Conservation (phyloP, 2,797 vertebrate species). For the Sphenodon punctatus region DNA sequence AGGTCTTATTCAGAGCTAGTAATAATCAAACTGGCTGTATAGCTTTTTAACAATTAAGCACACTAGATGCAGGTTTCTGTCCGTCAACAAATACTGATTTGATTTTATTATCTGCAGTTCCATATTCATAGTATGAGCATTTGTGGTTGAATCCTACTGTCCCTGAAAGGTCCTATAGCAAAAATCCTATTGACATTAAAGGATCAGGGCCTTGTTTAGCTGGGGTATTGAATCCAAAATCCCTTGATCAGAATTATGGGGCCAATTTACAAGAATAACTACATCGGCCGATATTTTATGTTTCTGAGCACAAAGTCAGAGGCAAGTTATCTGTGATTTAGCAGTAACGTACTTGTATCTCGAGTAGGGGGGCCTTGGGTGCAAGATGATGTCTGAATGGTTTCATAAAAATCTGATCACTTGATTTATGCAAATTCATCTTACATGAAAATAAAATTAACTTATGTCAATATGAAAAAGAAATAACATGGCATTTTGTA, state of each 20-base stretch:
- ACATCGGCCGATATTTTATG: neutral
- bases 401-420: too few relatives aligned
- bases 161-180: too few relatives aligned
- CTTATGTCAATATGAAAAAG: neutral
- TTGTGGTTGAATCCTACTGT: too few relatives aligned
- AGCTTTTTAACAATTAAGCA: neutral
- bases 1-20: too few relatives aligned
- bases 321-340: too few relatives aligned
- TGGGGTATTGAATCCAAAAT: neutral
- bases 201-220: too few relatives aligned
- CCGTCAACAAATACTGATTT: neutral
- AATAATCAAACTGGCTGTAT: neutral
- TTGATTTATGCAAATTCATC: neutral
- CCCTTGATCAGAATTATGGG: neutral
- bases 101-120: neutral
- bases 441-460: neutral
- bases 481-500: neutral
- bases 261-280: too few relatives aligned
- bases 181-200: too few relatives aligned
- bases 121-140: neutral
- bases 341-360: too few relatives aligned
- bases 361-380: too few relatives aligned
- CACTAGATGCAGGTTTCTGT: neutral
- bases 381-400: too few relatives aligned
- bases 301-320: neutral